phyloP scores from a whole-genome alignment of 2,888 invertebrate species.

The Tribolium freemani region DNA sequence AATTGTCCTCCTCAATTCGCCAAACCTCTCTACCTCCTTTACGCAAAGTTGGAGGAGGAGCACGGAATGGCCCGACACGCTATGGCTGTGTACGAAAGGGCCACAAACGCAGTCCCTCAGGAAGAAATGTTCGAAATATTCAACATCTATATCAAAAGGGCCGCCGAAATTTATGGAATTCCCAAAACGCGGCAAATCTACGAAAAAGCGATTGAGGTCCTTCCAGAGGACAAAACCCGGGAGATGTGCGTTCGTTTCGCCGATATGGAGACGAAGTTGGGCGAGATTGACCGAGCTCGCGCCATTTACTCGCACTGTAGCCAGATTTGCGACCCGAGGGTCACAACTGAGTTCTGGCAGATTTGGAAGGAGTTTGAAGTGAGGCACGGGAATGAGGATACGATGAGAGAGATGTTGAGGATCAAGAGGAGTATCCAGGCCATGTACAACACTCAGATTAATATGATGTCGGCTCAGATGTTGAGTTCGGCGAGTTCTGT shows the following conservation, averaged over 20 bases:
- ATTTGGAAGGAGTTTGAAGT: conserved; percentile 99
- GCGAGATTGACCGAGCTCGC: conserved; percentile 97
- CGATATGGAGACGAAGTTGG: conserved; percentile 97
- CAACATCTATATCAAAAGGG: conserved; percentile 98
- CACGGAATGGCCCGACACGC: conserved; percentile 98
- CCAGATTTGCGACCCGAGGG: conserved; percentile 98
- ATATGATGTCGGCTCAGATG: conserved; percentile 99
- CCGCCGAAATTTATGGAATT: conserved; percentile 97
- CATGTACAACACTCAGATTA: conserved; percentile 97
- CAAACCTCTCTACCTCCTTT: conserved; percentile 93
- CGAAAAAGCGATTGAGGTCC: conserved; percentile 95
- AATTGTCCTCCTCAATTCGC: conserved; percentile 96
- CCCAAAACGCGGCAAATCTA: conserved; percentile 98
- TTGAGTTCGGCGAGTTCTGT: conserved; percentile 81
- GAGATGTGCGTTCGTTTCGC: conserved; percentile 98
- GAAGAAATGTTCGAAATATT: conserved; percentile 98
- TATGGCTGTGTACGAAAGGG: conserved; percentile 98
- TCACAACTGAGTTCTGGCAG: conserved; percentile 96
- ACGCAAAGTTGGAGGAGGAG: conserved; percentile 98
- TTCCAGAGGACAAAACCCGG: conserved; percentile 90
- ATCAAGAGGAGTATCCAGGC: conserved; percentile 98
- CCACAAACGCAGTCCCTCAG: conserved; percentile 91
- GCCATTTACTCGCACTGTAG: conserved; percentile 98
- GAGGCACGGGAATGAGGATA: conserved; percentile 98
- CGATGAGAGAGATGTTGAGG: conserved; percentile 98